Conservation (phyloP, 2,888 invertebrate species). For the Lacanobia oleracea region DNA sequence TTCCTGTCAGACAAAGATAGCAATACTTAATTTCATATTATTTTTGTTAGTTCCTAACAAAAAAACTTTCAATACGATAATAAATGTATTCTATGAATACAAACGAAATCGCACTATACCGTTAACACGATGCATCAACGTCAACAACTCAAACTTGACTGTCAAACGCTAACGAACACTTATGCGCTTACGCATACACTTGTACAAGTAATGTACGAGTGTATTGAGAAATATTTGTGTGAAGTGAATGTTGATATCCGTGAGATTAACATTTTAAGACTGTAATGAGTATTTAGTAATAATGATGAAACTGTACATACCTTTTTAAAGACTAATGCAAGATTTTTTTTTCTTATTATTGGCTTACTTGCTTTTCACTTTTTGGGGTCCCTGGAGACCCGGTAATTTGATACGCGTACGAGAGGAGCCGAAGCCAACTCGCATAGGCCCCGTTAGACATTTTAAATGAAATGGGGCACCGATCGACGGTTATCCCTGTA, state of each 20-base stretch:
- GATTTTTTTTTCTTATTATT: no score
- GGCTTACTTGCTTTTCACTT: no score
- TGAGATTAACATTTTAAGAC: slow-evolving; percentile 72
- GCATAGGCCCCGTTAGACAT: no score
- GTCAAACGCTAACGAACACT: slow-evolving; percentile 76
- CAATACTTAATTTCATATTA: neutral
- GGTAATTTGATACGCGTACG: no score
- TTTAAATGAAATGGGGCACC: no score
- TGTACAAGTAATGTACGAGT: slow-evolving; percentile 50
- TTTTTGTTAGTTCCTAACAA: neutral
- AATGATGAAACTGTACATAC: neutral
- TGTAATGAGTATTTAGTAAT: neutral
- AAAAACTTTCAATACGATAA: slow-evolving; percentile 9
- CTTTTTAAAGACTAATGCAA: no score
- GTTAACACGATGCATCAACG: slow-evolving; percentile 78
- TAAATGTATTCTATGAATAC: slow-evolving; percentile 28
- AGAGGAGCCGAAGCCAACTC: no score
- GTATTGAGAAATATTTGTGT: slow-evolving; percentile 70
- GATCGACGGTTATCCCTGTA: no score
- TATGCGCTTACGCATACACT: slow-evolving; percentile 52
- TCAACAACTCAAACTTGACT: slow-evolving; percentile 74
- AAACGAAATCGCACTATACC: slow-evolving; percentile 71
- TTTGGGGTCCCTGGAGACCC: no score
- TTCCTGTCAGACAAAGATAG: neutral
- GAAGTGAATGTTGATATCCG: slow-evolving; percentile 72